Conservation (phyloP, 2,797 vertebrate genomes). For the Sphaeramia orbicularis region DNA sequence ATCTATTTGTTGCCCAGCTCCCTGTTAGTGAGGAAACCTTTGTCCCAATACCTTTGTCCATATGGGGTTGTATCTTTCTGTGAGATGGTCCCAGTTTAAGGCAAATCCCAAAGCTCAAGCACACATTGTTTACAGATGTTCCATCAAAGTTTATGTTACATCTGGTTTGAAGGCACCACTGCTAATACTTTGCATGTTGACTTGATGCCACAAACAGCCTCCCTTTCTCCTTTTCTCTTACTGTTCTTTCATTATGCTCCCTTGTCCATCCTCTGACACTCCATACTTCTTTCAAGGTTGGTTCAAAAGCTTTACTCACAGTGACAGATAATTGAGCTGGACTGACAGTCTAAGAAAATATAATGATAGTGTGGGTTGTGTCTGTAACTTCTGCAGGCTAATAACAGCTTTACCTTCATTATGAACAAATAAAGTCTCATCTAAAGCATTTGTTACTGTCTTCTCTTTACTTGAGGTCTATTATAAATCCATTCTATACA, state of each 20-base stretch:
- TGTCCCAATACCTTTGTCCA: no score
- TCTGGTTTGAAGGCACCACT: conserved; percentile 32
- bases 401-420: background rate
- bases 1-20: no score
- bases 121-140: conserved; percentile 32
- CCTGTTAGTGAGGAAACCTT: no score
- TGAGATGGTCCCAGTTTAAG: conserved; percentile 29
- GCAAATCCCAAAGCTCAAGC: conserved; percentile 33
- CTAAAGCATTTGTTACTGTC: background rate
- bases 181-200: conserved; percentile 38
- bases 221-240: conserved; percentile 9
- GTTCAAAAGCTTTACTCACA: conserved; percentile 25
- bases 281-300: conserved; percentile 6
- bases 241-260: conserved; percentile 4
- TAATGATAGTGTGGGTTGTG: background rate
- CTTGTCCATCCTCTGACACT: conserved; percentile 10
- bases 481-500: background rate
- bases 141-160: conserved; percentile 48
- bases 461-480: background rate
- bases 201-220: conserved; percentile 20
- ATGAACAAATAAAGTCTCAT: background rate
- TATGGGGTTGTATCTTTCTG: background rate
- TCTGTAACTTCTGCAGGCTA: conserved; percentile 1
- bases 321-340: conserved; percentile 1
- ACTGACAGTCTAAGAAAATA: conserved; percentile 16